Base-by-base conservation (phyloP, 2,888 invertebrate species). In the Atrina japonica region DNA sequence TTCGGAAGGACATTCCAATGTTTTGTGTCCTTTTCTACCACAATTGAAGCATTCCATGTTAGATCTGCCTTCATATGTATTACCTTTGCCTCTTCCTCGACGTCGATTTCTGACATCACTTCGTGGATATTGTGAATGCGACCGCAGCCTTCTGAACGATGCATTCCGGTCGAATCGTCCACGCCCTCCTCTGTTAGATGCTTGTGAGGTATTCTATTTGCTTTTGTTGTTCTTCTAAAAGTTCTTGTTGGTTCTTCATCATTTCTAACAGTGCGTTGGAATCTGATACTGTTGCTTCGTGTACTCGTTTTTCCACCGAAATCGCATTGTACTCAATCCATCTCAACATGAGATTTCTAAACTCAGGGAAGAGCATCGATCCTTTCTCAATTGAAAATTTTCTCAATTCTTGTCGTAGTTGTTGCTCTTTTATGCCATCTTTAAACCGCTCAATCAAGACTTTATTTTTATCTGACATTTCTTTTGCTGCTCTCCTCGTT, bases 1-100 rank as follows among this genome's bases (percentile, higher is more conserved):
- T 47, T 60, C 47, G 18, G 60, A 60, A 23, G 60, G 47, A 60
- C 60, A 47, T 14, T 60, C n/a, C 14, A 23, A 11, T 40, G 58
- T 14, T 23, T 40, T 27, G 41, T 60, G 60, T 27, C 47, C 60
- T 16, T 45, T 47, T 5, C 60, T 45, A 27, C 60, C 47, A 47
- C 60, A 60, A 9, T 49, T 47, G 14, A 27, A 60, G 47, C 60
- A 60, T 18, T 47, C 11, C 11, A 35, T 11, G 11, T 35, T 35
- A 35, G 5, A 7, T 35, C 35, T 11, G 11, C 11, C 11, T 35
- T 11, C 35, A 35, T 11, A 35, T 7, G 35, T 7, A 7, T 11
- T 35, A 35, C 35, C 35, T 35, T 11, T 35, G 11, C 35, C 35
- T 35, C 11, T 35, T 35, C 35, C 35, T 5, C 11, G 35, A 11